Evolutionary conservation across 2,113 vertebrate genomes (phyloP).

Genomic region (Phyllostomus discolor): DNA sequence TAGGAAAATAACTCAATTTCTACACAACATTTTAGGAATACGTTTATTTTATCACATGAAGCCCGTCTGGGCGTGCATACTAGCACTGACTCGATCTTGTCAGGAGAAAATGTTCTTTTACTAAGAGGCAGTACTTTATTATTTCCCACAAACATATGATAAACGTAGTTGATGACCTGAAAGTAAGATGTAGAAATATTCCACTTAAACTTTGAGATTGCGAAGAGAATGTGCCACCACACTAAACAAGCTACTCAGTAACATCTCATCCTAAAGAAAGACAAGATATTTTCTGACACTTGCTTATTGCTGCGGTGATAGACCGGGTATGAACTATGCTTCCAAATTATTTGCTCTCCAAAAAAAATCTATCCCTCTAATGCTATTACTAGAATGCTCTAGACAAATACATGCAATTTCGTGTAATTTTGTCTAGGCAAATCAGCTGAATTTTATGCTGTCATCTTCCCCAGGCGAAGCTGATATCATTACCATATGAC

Average conservation of each 20-base stretch:
- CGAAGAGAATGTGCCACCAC: constrained; percentile 12
- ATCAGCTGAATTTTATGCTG: constrained; percentile 56
- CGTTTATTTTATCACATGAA: neutral
- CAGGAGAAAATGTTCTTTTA: neutral
- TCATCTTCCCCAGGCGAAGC: constrained; percentile 58
- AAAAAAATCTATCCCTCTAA: constrained; percentile 46
- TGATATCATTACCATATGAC: constrained; percentile 60
- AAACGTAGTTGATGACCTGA: neutral
- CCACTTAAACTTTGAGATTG: neutral
- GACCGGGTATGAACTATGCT: neutral
- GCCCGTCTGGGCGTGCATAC: neutral
- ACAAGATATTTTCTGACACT: constrained; percentile 1
- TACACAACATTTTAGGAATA: neutral
- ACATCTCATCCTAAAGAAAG: neutral
- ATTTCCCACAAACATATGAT: neutral
- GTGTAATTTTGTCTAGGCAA: constrained; percentile 57
- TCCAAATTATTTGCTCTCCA: constrained; percentile 49
- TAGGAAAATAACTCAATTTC: constrained; percentile 3
- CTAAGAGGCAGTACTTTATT: neutral
- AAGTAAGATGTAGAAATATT: neutral
- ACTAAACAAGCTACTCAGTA: neutral
- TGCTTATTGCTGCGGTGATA: constrained; percentile 24
- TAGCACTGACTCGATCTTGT: neutral
- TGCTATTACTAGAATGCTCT: constrained; percentile 22
- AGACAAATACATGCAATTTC: constrained; percentile 51